Conservation (phyloP, 2,888 invertebrate species). For the Sarcophaga subvicina region DNA sequence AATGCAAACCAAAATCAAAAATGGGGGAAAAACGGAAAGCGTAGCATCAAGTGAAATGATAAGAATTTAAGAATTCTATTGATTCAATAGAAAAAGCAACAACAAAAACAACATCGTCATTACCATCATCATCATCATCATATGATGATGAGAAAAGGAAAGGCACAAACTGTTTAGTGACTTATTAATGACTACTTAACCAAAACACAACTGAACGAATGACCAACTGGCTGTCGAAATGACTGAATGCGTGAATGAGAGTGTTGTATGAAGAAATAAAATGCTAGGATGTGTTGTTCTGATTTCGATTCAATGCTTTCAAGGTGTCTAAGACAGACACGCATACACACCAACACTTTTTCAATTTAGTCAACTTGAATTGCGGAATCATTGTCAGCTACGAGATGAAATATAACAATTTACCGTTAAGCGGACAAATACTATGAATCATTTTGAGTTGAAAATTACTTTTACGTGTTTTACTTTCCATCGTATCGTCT, state of each 20-base stretch:
- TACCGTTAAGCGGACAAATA: conserved; percentile 44
- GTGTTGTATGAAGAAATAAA: not conserved
- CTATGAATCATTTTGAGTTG: conserved; percentile 59
- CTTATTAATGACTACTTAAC: conserved; percentile 67
- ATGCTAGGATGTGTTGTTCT: not conserved
- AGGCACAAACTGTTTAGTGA: conserved; percentile 51
- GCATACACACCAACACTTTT: not conserved
- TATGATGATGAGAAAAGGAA: conserved; percentile 9
- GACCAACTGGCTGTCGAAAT: conserved; percentile 21
- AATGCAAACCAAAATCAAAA: not conserved
- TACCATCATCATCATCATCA: too few relatives aligned
- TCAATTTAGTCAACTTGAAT: not conserved
- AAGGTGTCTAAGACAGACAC: conserved; percentile 4
- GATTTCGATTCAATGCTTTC: not conserved
- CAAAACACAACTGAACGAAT: conserved; percentile 50
- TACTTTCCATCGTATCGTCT: conserved; percentile 36
- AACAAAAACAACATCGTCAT: not conserved
- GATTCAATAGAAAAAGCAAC: not conserved
- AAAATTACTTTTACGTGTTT: conserved; percentile 63
- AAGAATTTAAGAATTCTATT: not conserved
- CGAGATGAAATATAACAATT: conserved; percentile 54
- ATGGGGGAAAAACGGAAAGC: too few relatives aligned
- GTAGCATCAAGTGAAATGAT: not conserved
- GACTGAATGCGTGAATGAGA: conserved; percentile 24
- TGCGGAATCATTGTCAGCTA: conserved; percentile 40